phyloP scores from a whole-genome alignment of 2,888 invertebrate genomes.

The Pharmacophagus antenor region DNA sequence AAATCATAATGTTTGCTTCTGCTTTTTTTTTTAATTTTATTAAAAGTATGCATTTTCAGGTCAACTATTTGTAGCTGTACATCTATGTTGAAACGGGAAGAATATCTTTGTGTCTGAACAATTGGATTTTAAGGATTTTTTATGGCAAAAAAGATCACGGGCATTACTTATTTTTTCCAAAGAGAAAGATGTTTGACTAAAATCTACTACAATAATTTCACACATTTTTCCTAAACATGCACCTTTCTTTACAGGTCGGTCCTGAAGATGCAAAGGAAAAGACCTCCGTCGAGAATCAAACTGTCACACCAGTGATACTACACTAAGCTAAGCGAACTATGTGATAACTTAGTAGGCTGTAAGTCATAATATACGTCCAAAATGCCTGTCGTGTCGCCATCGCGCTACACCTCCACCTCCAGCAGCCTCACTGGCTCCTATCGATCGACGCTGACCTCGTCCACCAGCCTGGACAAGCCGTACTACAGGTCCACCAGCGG shows the following conservation, averaged over 20 bases:
- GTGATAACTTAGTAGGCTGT: slow-evolving; percentile 33
- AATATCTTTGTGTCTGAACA: too few species aligned
- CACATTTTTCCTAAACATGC: too few species aligned
- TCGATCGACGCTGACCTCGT: slow-evolving; percentile 66
- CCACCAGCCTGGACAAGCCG: slow-evolving; percentile 77
- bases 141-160: too few species aligned
- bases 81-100: too few species aligned
- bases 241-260: slow-evolving; percentile 55
- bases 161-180: too few species aligned
- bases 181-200: neutral
- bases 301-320: slow-evolving; percentile 25
- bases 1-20: too few species aligned
- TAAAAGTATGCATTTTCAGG: too few species aligned
- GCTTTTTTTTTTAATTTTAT: too few species aligned
- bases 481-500: slow-evolving; percentile 73
- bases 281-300: slow-evolving; percentile 65
- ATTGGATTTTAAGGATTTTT: too few species aligned
- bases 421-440: slow-evolving; percentile 75
- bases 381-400: slow-evolving; percentile 83
- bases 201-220: neutral
- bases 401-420: slow-evolving; percentile 68
- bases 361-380: slow-evolving; percentile 40
- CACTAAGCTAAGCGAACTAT: slow-evolving; percentile 37
- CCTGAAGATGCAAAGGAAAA: slow-evolving; percentile 61
- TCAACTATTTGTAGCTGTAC: too few species aligned